Evolutionary conservation across 2,797 vertebrate species (phyloP).

Genomic region (Pyrrhura leucotis): DNA sequence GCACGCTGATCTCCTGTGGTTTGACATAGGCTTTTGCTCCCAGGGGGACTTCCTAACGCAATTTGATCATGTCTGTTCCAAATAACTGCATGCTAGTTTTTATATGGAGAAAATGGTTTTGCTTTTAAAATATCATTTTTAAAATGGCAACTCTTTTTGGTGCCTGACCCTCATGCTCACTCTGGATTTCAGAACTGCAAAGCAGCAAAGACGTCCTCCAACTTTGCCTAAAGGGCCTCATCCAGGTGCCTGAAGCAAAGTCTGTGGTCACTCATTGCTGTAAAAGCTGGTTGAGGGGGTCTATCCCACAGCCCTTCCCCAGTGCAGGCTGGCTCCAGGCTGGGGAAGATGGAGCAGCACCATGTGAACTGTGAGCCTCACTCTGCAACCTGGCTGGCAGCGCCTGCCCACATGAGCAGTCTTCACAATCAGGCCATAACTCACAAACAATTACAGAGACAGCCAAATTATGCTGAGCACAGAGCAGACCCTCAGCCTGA

Average conservation of each 20-base stretch:
- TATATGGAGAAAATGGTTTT: background rate
- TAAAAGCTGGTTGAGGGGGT: background rate
- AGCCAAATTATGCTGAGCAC: background rate
- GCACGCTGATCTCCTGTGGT: slow-evolving; percentile 4
- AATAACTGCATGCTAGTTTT: background rate
- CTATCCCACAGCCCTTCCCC: background rate
- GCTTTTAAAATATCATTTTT: background rate
- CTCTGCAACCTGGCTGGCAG: background rate
- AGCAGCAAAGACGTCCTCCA: background rate
- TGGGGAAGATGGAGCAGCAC: too few relatives aligned
- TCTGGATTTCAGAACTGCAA: background rate
- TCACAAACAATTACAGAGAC: background rate
- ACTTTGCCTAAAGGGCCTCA: background rate
- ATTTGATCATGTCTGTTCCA: background rate
- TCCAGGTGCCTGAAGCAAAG: background rate
- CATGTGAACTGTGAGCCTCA: accelerated
- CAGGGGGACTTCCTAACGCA: background rate
- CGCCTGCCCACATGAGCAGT: background rate
- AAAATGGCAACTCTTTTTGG: background rate
- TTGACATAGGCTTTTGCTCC: background rate
- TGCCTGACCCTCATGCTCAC: background rate
- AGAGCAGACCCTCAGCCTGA: background rate
- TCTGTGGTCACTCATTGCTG: background rate
- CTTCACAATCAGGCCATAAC: background rate
- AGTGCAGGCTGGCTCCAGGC: background rate